These are phyloP conservation scores for Bursaphelenchus mucronatus DNA, from an alignment of 1,140 invertebrate genomes.

Conservation along the genomic window DNA sequence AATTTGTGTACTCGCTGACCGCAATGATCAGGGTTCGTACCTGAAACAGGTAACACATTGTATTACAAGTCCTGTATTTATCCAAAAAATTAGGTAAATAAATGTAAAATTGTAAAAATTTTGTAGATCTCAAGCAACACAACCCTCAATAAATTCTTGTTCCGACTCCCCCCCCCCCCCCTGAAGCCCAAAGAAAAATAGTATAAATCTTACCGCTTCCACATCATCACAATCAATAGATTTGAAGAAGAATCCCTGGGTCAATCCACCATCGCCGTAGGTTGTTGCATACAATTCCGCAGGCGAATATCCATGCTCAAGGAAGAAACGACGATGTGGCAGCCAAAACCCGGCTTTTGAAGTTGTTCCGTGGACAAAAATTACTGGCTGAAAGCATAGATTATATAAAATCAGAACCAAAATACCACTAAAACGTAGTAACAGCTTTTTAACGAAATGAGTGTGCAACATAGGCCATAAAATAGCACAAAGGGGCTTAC, in stretches of 20 bases:
- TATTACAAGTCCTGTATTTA: neutral
- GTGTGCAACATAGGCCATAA: neutral
- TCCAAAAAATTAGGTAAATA: neutral
- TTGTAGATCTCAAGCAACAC: too few species aligned
- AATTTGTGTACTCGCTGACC: conserved; percentile 32
- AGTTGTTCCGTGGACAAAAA: conserved; percentile 34
- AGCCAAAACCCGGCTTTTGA: conserved; percentile 22
- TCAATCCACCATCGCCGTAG: conserved; percentile 31
- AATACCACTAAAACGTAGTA: neutral
- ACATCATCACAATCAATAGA: conserved; percentile 37
- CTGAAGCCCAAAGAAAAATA: too few species aligned
- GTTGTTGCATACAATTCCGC: conserved; percentile 36
- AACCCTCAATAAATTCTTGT: too few species aligned
- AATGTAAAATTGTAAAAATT: too few species aligned
- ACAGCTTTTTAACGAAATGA: too few species aligned
- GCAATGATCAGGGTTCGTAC: conserved; percentile 24
- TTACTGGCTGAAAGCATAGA: conserved; percentile 28
- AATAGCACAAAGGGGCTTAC: conserved; percentile 27
- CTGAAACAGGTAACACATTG: conserved; percentile 15
- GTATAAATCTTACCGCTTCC: conserved; percentile 29
- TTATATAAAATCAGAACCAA: neutral
- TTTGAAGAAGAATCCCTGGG: conserved; percentile 31
- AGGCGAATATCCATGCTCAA: conserved; percentile 24
- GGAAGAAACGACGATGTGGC: conserved; percentile 23
- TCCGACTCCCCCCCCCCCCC: too few species aligned